Conservation (phyloP, 2,888 invertebrate species). For the Pelosia muscerda region DNA sequence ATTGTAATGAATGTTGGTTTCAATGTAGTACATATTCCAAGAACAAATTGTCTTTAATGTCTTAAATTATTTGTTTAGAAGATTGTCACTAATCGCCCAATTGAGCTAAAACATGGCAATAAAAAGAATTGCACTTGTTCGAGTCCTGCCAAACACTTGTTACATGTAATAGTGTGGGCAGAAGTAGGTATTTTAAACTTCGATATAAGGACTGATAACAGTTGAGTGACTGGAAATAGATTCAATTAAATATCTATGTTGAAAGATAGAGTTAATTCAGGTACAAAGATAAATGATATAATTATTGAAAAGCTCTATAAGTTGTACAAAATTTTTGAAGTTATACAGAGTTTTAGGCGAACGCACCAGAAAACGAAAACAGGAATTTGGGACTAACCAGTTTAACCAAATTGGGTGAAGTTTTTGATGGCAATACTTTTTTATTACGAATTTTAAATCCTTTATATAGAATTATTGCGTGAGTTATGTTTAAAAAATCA, state of each 20-base stretch:
- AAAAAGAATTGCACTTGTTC: conserved; percentile 36
- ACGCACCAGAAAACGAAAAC: no score
- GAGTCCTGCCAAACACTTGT: background rate
- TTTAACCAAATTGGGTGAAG: no score
- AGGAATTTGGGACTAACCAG: no score
- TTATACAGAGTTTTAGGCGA: no score
- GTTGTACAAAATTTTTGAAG: no score
- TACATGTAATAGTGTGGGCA: background rate
- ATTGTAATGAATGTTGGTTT: background rate
- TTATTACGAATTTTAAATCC: no score
- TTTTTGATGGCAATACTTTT: no score
- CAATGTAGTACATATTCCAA: background rate
- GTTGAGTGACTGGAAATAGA: background rate
- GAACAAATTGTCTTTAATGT: background rate
- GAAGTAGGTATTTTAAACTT: background rate
- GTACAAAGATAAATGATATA: background rate
- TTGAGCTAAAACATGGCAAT: conserved; percentile 37
- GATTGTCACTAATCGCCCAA: conserved; percentile 46
- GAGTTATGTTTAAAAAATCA: no score
- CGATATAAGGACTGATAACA: background rate
- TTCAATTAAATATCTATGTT: background rate
- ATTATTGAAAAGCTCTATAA: background rate
- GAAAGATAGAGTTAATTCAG: background rate
- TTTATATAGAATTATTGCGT: no score
- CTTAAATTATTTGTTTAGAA: conserved; percentile 33